Evolutionary conservation across 2,113 vertebrate species (phyloP).

Genomic region (Baryphthengus martii): DNA sequence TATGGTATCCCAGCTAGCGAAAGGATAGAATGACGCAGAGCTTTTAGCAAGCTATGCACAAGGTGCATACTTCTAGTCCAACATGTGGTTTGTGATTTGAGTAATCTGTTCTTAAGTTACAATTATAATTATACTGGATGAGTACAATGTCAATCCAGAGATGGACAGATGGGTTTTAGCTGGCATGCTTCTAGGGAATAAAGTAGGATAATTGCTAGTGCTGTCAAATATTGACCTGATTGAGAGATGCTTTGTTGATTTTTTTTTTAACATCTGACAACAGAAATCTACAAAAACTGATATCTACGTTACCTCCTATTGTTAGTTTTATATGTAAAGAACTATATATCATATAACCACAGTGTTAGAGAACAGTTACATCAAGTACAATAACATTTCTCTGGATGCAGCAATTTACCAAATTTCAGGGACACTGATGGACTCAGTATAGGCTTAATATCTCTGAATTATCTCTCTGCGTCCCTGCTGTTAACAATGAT

Average conservation of each 20-base stretch:
- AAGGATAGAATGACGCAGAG: background rate
- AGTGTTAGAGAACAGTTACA: background rate
- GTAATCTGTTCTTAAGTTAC: slow-evolving; percentile 52
- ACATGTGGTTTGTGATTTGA: slow-evolving; percentile 40
- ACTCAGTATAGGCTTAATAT: background rate
- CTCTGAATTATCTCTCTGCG: background rate
- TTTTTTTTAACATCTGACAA: background rate
- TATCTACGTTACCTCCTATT: background rate
- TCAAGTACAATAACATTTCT: background rate
- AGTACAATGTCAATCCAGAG: slow-evolving; percentile 10
- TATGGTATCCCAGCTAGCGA: background rate
- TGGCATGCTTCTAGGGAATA: slow-evolving; percentile 4
- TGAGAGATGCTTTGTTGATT: background rate
- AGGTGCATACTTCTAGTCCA: background rate
- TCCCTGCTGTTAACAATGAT: background rate
- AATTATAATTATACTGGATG: slow-evolving; percentile 60
- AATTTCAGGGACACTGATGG: background rate
- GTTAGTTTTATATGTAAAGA: background rate
- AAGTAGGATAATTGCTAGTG: slow-evolving; percentile 47
- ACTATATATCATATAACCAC: background rate
- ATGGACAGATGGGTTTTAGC: slow-evolving; percentile 55
- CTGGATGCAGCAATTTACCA: background rate
- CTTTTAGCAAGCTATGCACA: background rate
- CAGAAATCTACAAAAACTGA: background rate
- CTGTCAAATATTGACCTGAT: slow-evolving; percentile 37